Conservation (phyloP, 2,888 invertebrate genomes). For the Agrochola lychnidis region DNA sequence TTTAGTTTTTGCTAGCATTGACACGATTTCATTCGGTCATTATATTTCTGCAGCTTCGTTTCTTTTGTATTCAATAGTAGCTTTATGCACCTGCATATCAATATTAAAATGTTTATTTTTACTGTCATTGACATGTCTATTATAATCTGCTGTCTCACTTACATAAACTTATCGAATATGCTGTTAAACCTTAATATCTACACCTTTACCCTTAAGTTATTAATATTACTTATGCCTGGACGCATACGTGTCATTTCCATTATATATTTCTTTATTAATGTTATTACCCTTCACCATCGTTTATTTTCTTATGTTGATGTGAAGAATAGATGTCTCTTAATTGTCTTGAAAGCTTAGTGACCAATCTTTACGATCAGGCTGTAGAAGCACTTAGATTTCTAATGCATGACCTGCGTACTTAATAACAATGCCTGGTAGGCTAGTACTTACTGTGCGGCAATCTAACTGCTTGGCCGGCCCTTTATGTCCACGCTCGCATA, state of each 20-base stretch:
- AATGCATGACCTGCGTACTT: constrained; percentile 23
- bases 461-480: constrained; percentile 25
- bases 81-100: constrained; percentile 12
- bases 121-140: constrained; percentile 6
- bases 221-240: not conserved
- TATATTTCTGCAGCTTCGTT: constrained; percentile 25
- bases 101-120: constrained; percentile 1
- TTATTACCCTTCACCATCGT: not conserved
- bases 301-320: constrained; percentile 13
- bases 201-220: not conserved
- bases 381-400: constrained; percentile 21
- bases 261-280: not conserved
- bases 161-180: not conserved
- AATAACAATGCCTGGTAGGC: constrained; percentile 28
- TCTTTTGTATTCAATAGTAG: constrained; percentile 14
- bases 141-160: not conserved
- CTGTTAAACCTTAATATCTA: not conserved
- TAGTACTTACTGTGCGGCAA: not conserved
- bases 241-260: not conserved
- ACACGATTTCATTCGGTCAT: constrained; percentile 41
- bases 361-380: not conserved
- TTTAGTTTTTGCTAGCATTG: constrained; percentile 30
- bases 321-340: constrained; percentile 14
- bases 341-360: constrained; percentile 13
- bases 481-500: constrained; percentile 23